Conservation (phyloP, 2,888 invertebrate genomes). For the Lasiommata megera region DNA sequence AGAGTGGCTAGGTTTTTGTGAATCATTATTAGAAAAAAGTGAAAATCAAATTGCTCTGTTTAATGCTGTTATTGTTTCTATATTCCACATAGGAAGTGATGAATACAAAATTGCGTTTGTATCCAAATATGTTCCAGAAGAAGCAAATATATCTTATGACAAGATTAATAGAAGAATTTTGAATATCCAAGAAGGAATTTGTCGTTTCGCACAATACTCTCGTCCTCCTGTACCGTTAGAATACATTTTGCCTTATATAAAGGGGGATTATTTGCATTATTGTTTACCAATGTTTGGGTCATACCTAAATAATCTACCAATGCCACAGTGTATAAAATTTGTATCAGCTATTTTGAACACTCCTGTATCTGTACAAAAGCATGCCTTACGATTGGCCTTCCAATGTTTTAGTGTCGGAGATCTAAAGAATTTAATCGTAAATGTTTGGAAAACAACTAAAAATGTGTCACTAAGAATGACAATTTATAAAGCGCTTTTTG, state of each 20-base stretch:
- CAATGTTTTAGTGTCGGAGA: constrained; percentile 43
- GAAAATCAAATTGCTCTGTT: neutral
- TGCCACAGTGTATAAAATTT: constrained; percentile 41
- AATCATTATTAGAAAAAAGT: constrained; percentile 30
- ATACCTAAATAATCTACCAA: constrained; percentile 46
- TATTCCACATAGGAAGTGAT: constrained; percentile 46
- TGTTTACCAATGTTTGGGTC: constrained; percentile 49
- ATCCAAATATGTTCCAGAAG: constrained; percentile 43
- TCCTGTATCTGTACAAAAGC: constrained; percentile 55
- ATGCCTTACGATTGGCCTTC: constrained; percentile 54
- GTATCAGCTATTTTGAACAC: constrained; percentile 44
- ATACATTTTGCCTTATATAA: constrained; percentile 42
- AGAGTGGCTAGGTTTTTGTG: constrained; percentile 41
- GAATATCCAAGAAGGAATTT: constrained; percentile 49
- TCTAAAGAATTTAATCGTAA: constrained; percentile 39
- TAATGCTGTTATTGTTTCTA: constrained; percentile 40
- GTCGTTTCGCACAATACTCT: constrained; percentile 44
- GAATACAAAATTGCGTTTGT: constrained; percentile 42
- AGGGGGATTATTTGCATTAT: constrained; percentile 51
- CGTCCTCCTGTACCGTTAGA: constrained; percentile 50
- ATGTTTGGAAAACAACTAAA: constrained; percentile 49
- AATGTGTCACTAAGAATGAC: constrained; percentile 49
- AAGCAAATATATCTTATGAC: constrained; percentile 44
- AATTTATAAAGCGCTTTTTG: constrained; percentile 44
- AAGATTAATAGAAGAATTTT: constrained; percentile 37